Evolutionary conservation across 2,888 invertebrate species (phyloP), one percentile per base, ranked within the genome.

Genomic region (Cephus spinipes): DNA sequence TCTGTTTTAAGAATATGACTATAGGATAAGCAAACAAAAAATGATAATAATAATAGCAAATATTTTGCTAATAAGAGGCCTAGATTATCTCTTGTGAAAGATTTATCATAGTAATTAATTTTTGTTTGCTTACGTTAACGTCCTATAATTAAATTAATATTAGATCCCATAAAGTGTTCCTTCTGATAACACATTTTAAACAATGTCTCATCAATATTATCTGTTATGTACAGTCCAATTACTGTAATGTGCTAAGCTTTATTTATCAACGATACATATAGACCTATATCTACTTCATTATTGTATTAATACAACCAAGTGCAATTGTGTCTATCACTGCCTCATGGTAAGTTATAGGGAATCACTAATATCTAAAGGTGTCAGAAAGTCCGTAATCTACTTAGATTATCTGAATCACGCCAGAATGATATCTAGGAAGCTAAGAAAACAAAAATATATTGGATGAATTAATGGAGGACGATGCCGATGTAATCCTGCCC

Each of bases 401-500:
- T 55, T 55, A 55, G 55, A 9, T 55, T 55, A 55, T 23, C 55
- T 55, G 55, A 55, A 55, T 55, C 55, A 55, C 55, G 23, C 9
- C 55, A 55, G 55, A 55, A 9, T 55, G 73, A 69, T 71, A 81
- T 73, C 79, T 75, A 81, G 73, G 77, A 75, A 74, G 78, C 77
- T 34, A 78, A 11, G 33, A 71, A 71, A 33, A 71, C 71, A 71
- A 71, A 69, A 71, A 71, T 80, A 78, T 83, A 85, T 82, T 86
- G 83, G 83, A 84, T 85, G 81, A 83, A 83, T 75, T 83, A 84
- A 83, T 83, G 82, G 85, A 86, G 85, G 82, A 87, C 82, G 86
- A 88, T 88, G 87, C 88, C 88, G 88, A 90, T 89, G 89, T 91
- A 91, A 91, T 90, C 86, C 85, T 90, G 89, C 88, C 90, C 90